A percentile compares a stretch with the other conserved stretches of the same genome.
phyloP scores from a whole-genome alignment of 2,113 vertebrate genomes.

The Genyomyrus donnyi region DNA sequence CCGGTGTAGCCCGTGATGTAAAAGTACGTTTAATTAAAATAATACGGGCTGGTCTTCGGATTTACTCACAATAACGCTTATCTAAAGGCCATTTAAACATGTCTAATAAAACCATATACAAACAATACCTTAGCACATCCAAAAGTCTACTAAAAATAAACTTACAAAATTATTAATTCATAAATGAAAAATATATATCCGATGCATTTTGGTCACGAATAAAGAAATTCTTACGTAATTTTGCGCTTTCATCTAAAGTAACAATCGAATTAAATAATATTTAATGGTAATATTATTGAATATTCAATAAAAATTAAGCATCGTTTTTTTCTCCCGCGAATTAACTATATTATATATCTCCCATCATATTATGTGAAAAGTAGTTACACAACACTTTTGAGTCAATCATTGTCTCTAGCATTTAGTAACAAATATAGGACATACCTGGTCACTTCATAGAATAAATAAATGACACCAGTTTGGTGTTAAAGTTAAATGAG shows the following conservation, averaged over 20 bases:
- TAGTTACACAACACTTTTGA: neutral
- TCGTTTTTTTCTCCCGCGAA: neutral
- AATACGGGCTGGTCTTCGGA: neutral
- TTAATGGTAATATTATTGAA: neutral
- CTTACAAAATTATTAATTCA: neutral
- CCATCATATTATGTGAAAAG: neutral
- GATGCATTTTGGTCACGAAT: neutral
- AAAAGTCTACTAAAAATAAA: neutral
- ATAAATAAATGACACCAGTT: neutral
- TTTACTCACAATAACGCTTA: neutral
- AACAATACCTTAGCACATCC: neutral
- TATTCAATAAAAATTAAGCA: neutral
- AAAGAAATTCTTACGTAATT: neutral
- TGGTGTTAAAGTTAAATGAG: neutral
- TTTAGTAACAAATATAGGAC: neutral
- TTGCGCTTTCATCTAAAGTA: neutral
- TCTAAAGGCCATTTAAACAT: neutral
- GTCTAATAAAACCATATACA: neutral
- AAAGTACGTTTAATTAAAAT: slow-evolving; percentile 1
- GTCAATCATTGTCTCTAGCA: neutral
- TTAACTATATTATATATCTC: neutral
- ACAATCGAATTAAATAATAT: neutral
- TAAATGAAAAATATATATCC: neutral
- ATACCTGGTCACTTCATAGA: neutral
- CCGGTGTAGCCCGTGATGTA: neutral